A percentile compares a stretch with the other conserved stretches of the same genome.
Evolutionary conservation across 2,113 vertebrate genomes (phyloP).

Genomic region (Aplodontia rufa): DNA sequence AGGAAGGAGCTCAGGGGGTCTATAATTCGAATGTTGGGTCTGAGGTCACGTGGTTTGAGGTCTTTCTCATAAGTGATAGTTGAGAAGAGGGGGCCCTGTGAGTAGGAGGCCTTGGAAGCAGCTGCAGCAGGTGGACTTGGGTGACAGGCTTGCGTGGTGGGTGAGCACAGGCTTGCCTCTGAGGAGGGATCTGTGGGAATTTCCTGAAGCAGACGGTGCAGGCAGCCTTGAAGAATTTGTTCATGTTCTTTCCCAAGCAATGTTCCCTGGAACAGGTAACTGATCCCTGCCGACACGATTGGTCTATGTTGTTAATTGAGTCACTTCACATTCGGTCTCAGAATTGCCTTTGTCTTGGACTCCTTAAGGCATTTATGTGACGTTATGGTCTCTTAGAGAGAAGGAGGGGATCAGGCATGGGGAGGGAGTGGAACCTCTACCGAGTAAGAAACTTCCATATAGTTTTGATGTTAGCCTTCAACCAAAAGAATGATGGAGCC

Average conservation of each 20-base stretch:
- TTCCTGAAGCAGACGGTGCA: conserved; percentile 21
- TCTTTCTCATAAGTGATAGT: background rate
- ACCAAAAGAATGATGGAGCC: background rate
- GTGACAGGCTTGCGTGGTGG: background rate
- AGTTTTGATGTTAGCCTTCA: background rate
- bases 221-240: background rate
- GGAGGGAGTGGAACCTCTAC: too few species aligned
- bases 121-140: background rate
- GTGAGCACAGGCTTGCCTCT: background rate
- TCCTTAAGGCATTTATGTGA: background rate
- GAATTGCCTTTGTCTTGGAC: background rate
- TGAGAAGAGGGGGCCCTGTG: background rate
- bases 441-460: background rate
- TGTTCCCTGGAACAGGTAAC: background rate
- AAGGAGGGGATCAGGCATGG: background rate
- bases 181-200: background rate
- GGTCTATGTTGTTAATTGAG: background rate
- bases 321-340: background rate
- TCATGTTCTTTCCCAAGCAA: background rate
- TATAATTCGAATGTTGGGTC: background rate
- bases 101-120: background rate
- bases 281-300: background rate
- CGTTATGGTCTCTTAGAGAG: background rate
- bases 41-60: background rate
- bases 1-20: background rate